Base-by-base conservation (phyloP, 2,888 invertebrate genomes). In the Eupithecia exiguata region DNA sequence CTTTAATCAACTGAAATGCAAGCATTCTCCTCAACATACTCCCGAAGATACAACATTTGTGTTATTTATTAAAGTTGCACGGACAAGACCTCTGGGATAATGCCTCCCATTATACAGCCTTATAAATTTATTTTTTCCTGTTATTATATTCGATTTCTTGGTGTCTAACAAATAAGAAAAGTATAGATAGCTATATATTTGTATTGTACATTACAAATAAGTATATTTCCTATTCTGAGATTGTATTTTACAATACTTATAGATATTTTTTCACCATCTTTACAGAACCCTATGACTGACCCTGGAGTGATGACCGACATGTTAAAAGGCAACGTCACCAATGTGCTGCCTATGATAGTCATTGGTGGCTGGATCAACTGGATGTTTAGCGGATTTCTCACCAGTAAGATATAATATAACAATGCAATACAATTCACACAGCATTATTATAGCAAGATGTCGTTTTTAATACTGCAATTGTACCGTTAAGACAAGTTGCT, bases 321-420 rank as follows among this genome's bases (percentile, higher is more conserved):
- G 99, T 94, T 99, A 74, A 99, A 99, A 91, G 99, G 99, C 68
- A 99, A 99, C 92, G 96, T 99, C 38, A 99, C 99, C 5, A 99
- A 99, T 94, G 99, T 99, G 25, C 93, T 99, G 81, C 99, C 99
- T 0, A 99, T 99, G 99, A 98, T 99, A 79, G 96, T 99, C 5
- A 99, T 99, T 82, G 99, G 99, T 85, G 99, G 99, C 16, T 99
- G 99, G 99, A 99, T 99, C 84, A 99, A 99, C 91, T 99, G 99
- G 99, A 99, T 99, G 96, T 99, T 99, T 92, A 99, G 99, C 66
- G 99, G 99, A 70, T 99, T 99, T 88, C 98, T 99, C 53, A 99
- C 99, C n/a, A 99, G 97, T 96, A 94, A 92, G 95, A 36, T 65
- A n/a, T n/a, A n/a, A n/a, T n/a, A n/a, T n/a, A n/a, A n/a, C n/a